Percentiles rank a stretch among this genome's conserved stretches.
These are phyloP conservation scores for Valencia hispanica DNA, from an alignment of 2,797 vertebrate species.

Conservation along the genomic window DNA sequence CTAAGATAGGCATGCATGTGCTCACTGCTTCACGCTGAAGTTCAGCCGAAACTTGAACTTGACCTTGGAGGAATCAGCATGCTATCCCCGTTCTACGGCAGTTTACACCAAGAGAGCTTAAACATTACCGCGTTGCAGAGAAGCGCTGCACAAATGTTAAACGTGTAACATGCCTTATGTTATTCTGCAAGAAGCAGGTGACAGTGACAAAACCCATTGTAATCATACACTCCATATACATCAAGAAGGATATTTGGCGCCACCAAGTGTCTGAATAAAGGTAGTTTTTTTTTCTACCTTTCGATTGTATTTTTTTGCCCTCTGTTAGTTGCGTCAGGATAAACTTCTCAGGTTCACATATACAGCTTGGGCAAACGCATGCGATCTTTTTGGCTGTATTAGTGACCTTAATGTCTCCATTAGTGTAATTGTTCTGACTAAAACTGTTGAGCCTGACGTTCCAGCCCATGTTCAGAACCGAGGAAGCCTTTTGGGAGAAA, in stretches of 20 bases:
- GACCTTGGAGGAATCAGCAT: background rate
- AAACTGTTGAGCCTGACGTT: background rate
- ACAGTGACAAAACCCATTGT: background rate
- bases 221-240: background rate
- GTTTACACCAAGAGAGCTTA: background rate
- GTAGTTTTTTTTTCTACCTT: background rate
- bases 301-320: fast-evolving
- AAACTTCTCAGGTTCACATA: background rate
- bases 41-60: background rate
- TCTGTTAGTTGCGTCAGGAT: conserved; percentile 3
- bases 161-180: background rate
- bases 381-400: background rate
- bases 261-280: conserved; percentile 39
- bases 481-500: background rate
- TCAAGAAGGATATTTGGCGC: conserved; percentile 29
- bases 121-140: background rate
- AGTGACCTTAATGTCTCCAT: background rate
- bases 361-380: background rate
- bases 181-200: background rate
- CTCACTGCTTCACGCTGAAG: background rate
- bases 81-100: background rate
- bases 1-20: background rate
- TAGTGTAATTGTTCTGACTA: background rate
- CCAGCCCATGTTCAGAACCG: background rate
- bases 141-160: background rate